Conservation (phyloP, 2,113 vertebrate genomes). For the Ariopsis seemanni region DNA sequence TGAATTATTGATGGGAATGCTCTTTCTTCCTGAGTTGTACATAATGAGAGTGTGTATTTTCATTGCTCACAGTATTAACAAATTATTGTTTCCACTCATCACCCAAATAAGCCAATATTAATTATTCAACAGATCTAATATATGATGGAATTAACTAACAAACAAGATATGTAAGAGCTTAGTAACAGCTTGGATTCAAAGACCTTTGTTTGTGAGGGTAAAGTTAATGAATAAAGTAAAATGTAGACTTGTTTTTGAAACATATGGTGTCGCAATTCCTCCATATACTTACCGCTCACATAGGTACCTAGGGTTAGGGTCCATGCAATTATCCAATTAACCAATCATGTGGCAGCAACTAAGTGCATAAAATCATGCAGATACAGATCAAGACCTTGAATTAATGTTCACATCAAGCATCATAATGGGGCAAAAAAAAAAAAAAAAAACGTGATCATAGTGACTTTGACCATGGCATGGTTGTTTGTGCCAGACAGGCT, state of each 20-base stretch:
- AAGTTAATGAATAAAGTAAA: neutral
- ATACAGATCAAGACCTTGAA: neutral
- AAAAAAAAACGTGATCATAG: neutral
- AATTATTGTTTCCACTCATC: slow-evolving; percentile 14
- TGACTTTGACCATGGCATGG: neutral
- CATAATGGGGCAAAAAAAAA: neutral
- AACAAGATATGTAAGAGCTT: neutral
- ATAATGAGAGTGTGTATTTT: slow-evolving; percentile 20
- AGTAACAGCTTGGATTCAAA: neutral
- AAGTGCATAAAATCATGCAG: neutral
- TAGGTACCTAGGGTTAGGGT: no score
- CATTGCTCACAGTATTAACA: slow-evolving; percentile 30
- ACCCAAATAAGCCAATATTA: slow-evolving; percentile 6
- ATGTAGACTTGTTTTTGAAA: neutral
- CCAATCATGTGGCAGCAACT: neutral
- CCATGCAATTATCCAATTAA: neutral
- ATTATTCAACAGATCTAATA: slow-evolving; percentile 22
- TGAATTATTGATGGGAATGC: slow-evolving; percentile 39
- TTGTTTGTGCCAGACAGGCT: neutral
- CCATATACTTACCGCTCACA: neutral
- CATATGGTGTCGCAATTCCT: neutral
- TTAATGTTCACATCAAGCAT: neutral
- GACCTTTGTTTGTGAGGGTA: neutral
- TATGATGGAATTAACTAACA: neutral
- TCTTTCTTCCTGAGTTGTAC: slow-evolving; percentile 29